A percentile compares a stretch with the other conserved stretches of the same genome.
These are phyloP conservation scores for Limnephilus rhombicus DNA, from an alignment of 2,888 invertebrate genomes.

Conservation along the genomic window DNA sequence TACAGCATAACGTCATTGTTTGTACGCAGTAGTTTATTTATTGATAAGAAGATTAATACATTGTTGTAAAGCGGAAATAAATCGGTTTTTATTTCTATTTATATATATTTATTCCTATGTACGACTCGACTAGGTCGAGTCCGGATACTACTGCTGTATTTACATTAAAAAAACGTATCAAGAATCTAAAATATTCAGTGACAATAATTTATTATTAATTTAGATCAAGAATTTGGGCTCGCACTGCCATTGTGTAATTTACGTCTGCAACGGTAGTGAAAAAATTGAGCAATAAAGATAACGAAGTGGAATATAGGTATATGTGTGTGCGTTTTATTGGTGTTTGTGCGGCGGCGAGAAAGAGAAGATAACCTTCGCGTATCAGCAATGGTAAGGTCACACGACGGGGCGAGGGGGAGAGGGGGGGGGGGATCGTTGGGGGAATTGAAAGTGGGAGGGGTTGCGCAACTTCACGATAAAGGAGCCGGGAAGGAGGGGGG, in stretches of 20 bases:
- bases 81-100: not conserved
- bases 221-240: not conserved
- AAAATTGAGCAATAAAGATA: conserved; percentile 43
- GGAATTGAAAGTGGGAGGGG: conserved; percentile 3
- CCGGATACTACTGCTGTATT: not conserved
- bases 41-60: not conserved
- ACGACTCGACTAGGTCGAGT: too few species aligned
- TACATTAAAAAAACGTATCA: not conserved
- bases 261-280: not conserved
- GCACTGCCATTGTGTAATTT: not conserved
- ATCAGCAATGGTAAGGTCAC: conserved; percentile 55
- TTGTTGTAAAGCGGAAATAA: not conserved
- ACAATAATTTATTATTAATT: not conserved
- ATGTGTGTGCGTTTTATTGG: not conserved
- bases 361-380: conserved; percentile 52
- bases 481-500: not conserved
- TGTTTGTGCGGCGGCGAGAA: conserved; percentile 29
- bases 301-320: not conserved
- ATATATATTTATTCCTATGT: too few species aligned
- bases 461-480: conserved; percentile 29
- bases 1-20: not conserved
- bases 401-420: not conserved
- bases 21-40: not conserved
- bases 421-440: conserved; percentile 9
- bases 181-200: not conserved